Base-by-base conservation (phyloP, 92 coral and sea anemone species). In the Anthopleura xanthogrammica region DNA sequence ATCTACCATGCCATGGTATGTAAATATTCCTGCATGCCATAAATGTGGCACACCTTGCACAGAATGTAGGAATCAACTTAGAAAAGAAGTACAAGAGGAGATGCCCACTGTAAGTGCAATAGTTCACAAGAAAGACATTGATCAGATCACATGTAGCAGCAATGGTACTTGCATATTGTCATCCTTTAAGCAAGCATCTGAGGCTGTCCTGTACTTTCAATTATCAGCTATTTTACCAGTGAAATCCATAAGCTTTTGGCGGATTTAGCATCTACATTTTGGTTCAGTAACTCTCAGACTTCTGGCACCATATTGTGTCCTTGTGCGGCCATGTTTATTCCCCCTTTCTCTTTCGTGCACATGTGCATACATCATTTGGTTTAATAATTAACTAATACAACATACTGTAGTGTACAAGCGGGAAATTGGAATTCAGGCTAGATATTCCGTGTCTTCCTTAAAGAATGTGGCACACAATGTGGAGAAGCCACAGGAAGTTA, bases 11-110 rank as follows among this genome's bases (percentile, higher is more conserved):
- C 77, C 85, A 9, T 84, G 77, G 84, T 80, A 75, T 23, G 65
- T 75, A 23, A 76, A 80, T 71, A 80, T 84, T 73, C 88, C 91
- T 12, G 73, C 76, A 0, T 88, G 91, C 24, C 65, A 78, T n/a
- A 80, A 76, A 20, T 84, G 91, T 42, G 85, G 91, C 41, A 72
- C 77, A 16, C 91, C 91, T 20, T 84, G 88, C 16, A 88, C 91
- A 22, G 81, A 80, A 75, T 88, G 88, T 24, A 29, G 91, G 41
- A 52, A 52, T 2, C 85, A 88, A 65, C 80, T 88, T 22, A 41
- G 43, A 20, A 16, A 6, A 3, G 85, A 84, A 6, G 23, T 88
- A 9, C 88, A 85, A n/a, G 16, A 8, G 1, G 88, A 88, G 50
- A 48, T 88, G 85, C 77, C 80, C 3, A 83, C 86, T 0, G 79